A percentile compares a stretch with the other conserved stretches of the same genome.
phyloP scores from a whole-genome alignment of 2,797 vertebrate species.

The Clarias platycephalus region DNA sequence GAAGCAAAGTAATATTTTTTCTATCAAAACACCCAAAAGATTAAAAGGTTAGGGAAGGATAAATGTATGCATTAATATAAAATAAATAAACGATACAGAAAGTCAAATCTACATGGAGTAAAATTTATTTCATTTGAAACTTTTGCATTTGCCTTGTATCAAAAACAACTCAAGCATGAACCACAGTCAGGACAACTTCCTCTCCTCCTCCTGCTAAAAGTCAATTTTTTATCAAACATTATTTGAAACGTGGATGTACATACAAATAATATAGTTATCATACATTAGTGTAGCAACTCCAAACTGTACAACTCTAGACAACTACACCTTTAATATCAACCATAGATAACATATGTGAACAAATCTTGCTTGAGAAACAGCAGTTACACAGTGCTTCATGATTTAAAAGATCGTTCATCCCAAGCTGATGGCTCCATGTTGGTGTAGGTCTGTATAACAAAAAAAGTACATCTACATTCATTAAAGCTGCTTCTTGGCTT shows the following conservation, averaged over 20 bases:
- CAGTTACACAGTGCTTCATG: background rate
- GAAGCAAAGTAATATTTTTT: background rate
- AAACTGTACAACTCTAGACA: background rate
- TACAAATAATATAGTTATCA: background rate
- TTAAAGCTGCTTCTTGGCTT: too few relatives aligned
- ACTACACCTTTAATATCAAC: background rate
- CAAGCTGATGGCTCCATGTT: background rate
- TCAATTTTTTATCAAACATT: too few relatives aligned
- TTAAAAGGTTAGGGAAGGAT: background rate
- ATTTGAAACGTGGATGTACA: background rate
- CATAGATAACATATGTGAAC: background rate
- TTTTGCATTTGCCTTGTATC: background rate
- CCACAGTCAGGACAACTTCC: too few relatives aligned
- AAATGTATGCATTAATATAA: background rate
- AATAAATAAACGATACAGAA: background rate
- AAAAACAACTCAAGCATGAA: background rate
- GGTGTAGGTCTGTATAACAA: background rate
- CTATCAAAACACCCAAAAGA: background rate
- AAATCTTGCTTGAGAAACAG: background rate
- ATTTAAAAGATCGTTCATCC: background rate
- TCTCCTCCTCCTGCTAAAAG: too few relatives aligned
- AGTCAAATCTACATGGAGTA: background rate
- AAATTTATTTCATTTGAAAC: background rate
- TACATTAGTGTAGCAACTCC: background rate
- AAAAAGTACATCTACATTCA: too few relatives aligned